phyloP scores from a whole-genome alignment of 2,113 vertebrate species.

The Lepisosteus osseus region DNA sequence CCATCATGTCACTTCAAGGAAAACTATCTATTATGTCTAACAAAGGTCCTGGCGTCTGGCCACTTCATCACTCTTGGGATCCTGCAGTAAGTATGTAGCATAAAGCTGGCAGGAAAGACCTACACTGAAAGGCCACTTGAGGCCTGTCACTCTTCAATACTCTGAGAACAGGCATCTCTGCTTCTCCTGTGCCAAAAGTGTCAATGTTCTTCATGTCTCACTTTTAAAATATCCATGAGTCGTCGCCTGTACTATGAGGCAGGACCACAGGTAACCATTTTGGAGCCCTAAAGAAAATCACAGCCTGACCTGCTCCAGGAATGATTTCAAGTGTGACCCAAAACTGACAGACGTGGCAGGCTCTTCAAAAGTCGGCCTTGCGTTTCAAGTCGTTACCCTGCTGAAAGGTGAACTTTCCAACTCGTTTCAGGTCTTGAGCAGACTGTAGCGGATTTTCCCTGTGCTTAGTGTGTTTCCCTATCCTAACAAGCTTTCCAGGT shows the following conservation, averaged over 20 bases:
- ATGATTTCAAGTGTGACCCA: too few relatives aligned
- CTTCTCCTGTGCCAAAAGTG: not conserved
- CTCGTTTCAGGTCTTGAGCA: too few relatives aligned
- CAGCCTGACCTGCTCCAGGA: too few relatives aligned
- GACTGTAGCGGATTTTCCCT: too few relatives aligned
- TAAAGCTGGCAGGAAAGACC: conserved; percentile 29
- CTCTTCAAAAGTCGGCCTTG: too few relatives aligned
- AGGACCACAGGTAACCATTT: not conserved
- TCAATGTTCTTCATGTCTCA: not conserved
- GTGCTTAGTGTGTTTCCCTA: too few relatives aligned
- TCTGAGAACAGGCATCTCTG: not conserved
- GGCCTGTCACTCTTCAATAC: conserved; percentile 11
- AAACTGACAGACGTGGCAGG: too few relatives aligned
- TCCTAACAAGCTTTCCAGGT: too few relatives aligned
- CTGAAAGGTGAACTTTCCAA: too few relatives aligned
- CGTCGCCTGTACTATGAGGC: not conserved
- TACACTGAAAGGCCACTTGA: conserved; percentile 22
- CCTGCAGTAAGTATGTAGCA: conserved; percentile 1
- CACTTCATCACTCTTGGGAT: conserved; percentile 25
- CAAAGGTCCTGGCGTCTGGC: conserved; percentile 39
- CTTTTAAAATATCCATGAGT: not conserved
- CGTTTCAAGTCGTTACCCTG: too few relatives aligned
- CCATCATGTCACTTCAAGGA: conserved; percentile 19
- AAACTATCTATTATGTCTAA: conserved; percentile 42
- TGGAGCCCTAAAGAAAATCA: not conserved